Base-by-base conservation (phyloP, 2,797 vertebrate genomes). In the Numenius phaeopus region DNA sequence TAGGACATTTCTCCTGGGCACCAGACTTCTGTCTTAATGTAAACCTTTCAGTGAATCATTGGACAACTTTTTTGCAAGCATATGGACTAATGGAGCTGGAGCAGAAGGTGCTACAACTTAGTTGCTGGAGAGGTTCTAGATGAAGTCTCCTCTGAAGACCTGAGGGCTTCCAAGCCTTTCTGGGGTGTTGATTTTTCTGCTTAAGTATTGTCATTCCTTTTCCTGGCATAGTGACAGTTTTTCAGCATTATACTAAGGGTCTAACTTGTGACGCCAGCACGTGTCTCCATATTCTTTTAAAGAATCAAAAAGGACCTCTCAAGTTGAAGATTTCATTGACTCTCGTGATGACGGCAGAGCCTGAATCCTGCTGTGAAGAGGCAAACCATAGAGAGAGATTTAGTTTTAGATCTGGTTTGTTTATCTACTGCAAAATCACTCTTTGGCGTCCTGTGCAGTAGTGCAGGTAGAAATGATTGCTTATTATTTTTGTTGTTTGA, bases 401-500 rank as follows among this genome's bases (percentile, higher is more conserved):
- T 95, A 83, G 47, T 55, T 91, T 66, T 83, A 91, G 71, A 82
- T 84, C 24, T 75, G 44, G 69, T 87, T 96, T 96, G 40, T 75
- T 95, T 90, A 84, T 73, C 58, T 93, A 40, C 81, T 96, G 55
- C 91, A 91, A 88, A 95, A 97, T 97, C 67, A 44, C 86, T 94
- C 92, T 96, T 95, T 82, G 67, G 85, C 9, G 69, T 72, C 81
- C 78, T 93, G n/a, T 95, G 84, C 18, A 14, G 22, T 39, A 87
- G 61, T 44, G 8, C 75, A 97, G 87, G 83, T 96, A 94, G 80
- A 97, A 97, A 95, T 94, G 47, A 96, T 95, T 97, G 83, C 94
- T 96, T 97, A 93, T 94, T 97, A 89, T 97, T 98, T 97, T 97
- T 95, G 85, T 94, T 91, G 20, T 97, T 97, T 97, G 94, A 97